Evolutionary conservation across 2,113 vertebrate genomes (phyloP), one percentile per base, ranked within the genome.

Genomic region (Oxyruncus cristatus): DNA sequence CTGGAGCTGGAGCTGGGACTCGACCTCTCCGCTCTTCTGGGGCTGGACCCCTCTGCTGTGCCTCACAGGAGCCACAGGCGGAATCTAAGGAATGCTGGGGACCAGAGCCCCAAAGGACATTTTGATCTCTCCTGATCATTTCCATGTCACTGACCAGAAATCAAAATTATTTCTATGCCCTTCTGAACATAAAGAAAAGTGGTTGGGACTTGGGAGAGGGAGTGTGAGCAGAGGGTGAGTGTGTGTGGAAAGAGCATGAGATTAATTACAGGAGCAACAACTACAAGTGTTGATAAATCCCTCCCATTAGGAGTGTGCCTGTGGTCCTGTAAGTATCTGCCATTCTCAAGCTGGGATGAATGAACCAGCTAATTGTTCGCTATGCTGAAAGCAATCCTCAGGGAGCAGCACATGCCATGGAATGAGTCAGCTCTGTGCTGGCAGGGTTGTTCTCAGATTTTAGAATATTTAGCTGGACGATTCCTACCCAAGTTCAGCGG

Each of bases 331-430:
- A 85, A 70, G 80, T 56, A 23, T 92, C 74, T 55, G 32, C 89
- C 85, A 71, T 95, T 80, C 93, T 91, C 92, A 95, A 96, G 93
- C 93, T 96, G 93, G 94, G 94, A 93, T 92, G 94, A 96, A 97
- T 97, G 93, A 93, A 94, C 89, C 72, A 84, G 86, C 96, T 97
- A 92, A 96, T 96, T 91, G 72, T 94, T 96, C 87, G 12, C 87
- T 70, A 84, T 62, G 84, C 89, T 95, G 79, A 92, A 96, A 95
- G 92, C 92, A 91, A 79, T 93, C 85, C 95, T 97, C 80, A 52
- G 96, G 91, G 94, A 96, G 95, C 88, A 88, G 92, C 86, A 86
- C 87, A 85, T 95, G 92, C 82, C 89, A 89, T 78, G 83, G 81
- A 91, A 95, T 97, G 96, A 97, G 92, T 94, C 94, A 97, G 91